A percentile compares a stretch with the other conserved stretches of the same genome.
Conservation (phyloP, 2,888 invertebrate species). For the Amitus sp. region DNA sequence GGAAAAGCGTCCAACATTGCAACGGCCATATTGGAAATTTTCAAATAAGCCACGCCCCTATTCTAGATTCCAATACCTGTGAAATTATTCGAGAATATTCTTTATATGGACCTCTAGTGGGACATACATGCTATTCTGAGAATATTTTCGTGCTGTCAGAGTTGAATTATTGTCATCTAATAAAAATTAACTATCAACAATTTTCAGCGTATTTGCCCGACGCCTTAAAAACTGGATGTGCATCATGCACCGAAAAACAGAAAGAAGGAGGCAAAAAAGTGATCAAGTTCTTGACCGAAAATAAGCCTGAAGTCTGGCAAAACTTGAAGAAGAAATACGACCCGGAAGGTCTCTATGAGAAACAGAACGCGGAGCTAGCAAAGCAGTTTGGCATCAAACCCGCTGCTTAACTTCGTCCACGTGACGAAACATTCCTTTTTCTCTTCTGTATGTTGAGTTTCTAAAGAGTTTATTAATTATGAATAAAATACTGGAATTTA, state of each 20-base stretch:
- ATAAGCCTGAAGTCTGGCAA: slow-evolving; percentile 71
- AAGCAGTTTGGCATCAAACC: slow-evolving; percentile 52
- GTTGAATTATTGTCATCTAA: too few relatives aligned
- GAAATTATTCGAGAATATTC: too few relatives aligned
- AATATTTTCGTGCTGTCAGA: too few relatives aligned
- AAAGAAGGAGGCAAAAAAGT: slow-evolving; percentile 73
- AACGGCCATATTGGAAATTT: too few relatives aligned
- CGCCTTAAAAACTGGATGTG: slow-evolving; percentile 75
- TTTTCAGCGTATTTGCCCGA: slow-evolving; percentile 74
- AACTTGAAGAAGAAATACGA: slow-evolving; percentile 76
- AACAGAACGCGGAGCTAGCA: slow-evolving; percentile 72
- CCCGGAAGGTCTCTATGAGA: slow-evolving; percentile 73
- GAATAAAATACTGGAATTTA: slow-evolving; percentile 11
- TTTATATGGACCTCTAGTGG: too few relatives aligned
- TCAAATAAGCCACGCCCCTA: too few relatives aligned
- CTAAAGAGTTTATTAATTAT: slow-evolving; percentile 30
- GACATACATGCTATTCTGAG: too few relatives aligned
- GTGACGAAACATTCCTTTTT: neutral
- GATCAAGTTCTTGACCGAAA: slow-evolving; percentile 71
- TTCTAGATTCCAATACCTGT: too few relatives aligned
- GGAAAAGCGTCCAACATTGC: too few relatives aligned
- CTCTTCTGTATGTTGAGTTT: slow-evolving; percentile 19
- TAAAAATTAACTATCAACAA: too few relatives aligned
- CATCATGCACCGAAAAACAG: slow-evolving; percentile 76
- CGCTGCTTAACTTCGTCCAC: slow-evolving; percentile 4